Evolutionary conservation across 2,797 vertebrate genomes (phyloP).

Genomic region (Danio kyathit): DNA sequence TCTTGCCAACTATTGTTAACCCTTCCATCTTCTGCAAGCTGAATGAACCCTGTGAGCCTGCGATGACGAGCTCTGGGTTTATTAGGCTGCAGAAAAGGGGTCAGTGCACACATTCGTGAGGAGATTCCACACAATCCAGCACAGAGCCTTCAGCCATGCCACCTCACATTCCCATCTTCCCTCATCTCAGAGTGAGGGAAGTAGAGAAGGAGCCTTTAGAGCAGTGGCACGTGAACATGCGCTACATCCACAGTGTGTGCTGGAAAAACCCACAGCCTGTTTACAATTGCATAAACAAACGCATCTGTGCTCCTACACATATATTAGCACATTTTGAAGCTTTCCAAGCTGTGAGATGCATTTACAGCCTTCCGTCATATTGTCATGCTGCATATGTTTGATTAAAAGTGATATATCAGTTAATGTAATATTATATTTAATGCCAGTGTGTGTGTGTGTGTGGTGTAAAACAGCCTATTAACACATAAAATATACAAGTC

Average conservation of each 20-base stretch:
- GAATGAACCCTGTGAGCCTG: constrained; percentile 42
- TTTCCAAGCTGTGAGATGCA: background rate
- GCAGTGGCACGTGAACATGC: constrained; percentile 9
- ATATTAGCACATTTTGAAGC: constrained; percentile 22
- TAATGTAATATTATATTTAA: background rate
- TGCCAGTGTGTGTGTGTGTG: background rate
- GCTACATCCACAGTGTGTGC: background rate
- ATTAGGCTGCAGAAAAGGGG: constrained; percentile 71
- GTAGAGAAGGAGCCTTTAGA: constrained; percentile 30
- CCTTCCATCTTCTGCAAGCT: constrained; percentile 29
- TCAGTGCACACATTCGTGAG: constrained; percentile 70
- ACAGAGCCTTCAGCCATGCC: constrained; percentile 70
- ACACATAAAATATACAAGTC: background rate
- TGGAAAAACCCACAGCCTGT: constrained; percentile 18
- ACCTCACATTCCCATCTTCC: constrained; percentile 73
- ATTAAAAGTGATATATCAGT: background rate
- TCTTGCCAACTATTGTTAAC: constrained; percentile 32
- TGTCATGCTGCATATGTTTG: constrained; percentile 5
- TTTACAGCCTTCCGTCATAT: background rate
- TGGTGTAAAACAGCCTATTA: constrained; percentile 7
- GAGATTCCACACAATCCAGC: constrained; percentile 68
- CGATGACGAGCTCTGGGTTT: constrained; percentile 62
- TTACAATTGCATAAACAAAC: background rate
- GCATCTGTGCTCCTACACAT: background rate
- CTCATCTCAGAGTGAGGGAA: constrained; percentile 50